A percentile compares a stretch with the other conserved stretches of the same genome.
Evolutionary conservation across 2,797 vertebrate species (phyloP).

Genomic region (Odontamblyopus rebecca): DNA sequence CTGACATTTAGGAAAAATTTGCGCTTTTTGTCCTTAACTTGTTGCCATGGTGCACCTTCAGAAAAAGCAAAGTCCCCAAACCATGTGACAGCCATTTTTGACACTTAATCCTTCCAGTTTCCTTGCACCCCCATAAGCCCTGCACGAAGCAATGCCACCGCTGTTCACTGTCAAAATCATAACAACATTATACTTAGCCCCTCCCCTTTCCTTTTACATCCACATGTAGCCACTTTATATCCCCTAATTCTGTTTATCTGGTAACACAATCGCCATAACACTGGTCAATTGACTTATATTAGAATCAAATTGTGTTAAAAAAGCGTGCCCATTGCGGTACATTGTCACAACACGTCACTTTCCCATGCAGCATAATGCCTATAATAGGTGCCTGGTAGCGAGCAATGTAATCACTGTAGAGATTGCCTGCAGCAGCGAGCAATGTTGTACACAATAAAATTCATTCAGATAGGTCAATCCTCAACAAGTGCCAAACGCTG

Average conservation of each 20-base stretch:
- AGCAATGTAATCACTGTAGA: constrained; percentile 38
- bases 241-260: constrained; percentile 24
- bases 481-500: constrained; percentile 26
- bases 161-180: constrained; percentile 44
- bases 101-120: constrained; percentile 31
- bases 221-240: constrained; percentile 9
- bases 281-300: constrained; percentile 67
- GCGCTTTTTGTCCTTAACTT: background rate
- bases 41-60: background rate
- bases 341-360: constrained; percentile 51
- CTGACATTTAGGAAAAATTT: constrained; percentile 8
- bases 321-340: constrained; percentile 25
- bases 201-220: constrained; percentile 40
- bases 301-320: constrained; percentile 62
- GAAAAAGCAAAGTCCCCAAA: background rate
- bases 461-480: constrained; percentile 41
- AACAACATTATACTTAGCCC: constrained; percentile 47
- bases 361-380: constrained; percentile 48
- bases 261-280: constrained; percentile 50
- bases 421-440: constrained; percentile 29
- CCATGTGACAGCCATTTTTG: constrained; percentile 14
- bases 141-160: constrained; percentile 35
- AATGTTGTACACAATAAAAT: constrained; percentile 39
- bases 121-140: constrained; percentile 40
- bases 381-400: constrained; percentile 48